Percentiles rank a stretch among this genome's conserved stretches.
These are phyloP conservation scores for Grapholita molesta DNA, from an alignment of 1,140 invertebrate genomes.

Conservation along the genomic window DNA sequence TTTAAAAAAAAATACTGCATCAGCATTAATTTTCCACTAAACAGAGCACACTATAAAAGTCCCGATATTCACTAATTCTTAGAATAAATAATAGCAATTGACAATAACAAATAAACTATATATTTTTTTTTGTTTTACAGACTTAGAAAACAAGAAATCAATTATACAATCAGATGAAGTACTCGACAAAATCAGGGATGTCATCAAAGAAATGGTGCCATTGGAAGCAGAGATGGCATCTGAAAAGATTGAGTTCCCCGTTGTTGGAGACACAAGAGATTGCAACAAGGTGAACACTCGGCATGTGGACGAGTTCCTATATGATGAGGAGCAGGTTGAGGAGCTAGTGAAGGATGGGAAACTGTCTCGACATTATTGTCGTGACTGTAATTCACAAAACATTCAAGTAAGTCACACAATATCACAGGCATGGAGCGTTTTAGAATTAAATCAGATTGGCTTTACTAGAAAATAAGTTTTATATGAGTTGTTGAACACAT, in stretches of 20 bases:
- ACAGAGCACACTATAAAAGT: no score
- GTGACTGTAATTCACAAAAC: conserved; percentile 81
- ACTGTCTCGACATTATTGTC: conserved; percentile 82
- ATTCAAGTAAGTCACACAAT: conserved; percentile 66
- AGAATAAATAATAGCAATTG: neutral
- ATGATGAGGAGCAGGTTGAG: conserved; percentile 82
- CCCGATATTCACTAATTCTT: neutral
- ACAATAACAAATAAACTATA: neutral
- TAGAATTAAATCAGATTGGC: neutral
- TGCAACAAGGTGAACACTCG: conserved; percentile 79
- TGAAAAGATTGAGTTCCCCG: conserved; percentile 78
- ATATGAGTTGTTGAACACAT: no score
- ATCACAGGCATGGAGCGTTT: neutral
- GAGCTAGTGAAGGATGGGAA: conserved; percentile 80
- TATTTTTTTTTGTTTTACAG: conserved; percentile 29
- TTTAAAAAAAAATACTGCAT: no score
- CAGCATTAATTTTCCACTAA: no score
- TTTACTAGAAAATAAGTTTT: no score
- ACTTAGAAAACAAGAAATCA: conserved; percentile 57
- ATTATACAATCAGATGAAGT: conserved; percentile 46
- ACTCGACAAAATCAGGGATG: conserved; percentile 75
- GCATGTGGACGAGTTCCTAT: conserved; percentile 86
- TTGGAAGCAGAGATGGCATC: conserved; percentile 78
- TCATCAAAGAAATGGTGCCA: conserved; percentile 78
- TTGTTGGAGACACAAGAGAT: conserved; percentile 80